phyloP scores from a whole-genome alignment of 2,113 vertebrate genomes.

The Macaca fascicularis region T2T-MFA8v1.1 NC_088394.1:28513001-28513500 shows the following conservation, averaged over 20 bases:
- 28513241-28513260: conserved; percentile 4
- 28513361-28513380: conserved; percentile 54
- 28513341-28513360: conserved; percentile 52
- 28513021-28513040: conserved; percentile 63
- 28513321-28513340: conserved; percentile 56
- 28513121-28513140: conserved; percentile 14
- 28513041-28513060: conserved; percentile 61
- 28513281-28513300: conserved; percentile 71
- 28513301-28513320: conserved; percentile 46
- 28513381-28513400: conserved; percentile 82
- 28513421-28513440: conserved; percentile 80
- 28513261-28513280: conserved; percentile 72
- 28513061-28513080: conserved; percentile 26
- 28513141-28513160: neutral
- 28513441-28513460: conserved; percentile 71
- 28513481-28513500: conserved; percentile 83
- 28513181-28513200: neutral
- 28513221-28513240: conserved; percentile 33
- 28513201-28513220: neutral
- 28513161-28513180: neutral
- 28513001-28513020: conserved; percentile 77
- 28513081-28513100: conserved; percentile 5
- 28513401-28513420: conserved; percentile 81
- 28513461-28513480: conserved; percentile 79
- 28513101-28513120: conserved; percentile 38